Conservation (phyloP, 2,797 vertebrate species). For the Phrynocephalus guinanensis region DNA sequence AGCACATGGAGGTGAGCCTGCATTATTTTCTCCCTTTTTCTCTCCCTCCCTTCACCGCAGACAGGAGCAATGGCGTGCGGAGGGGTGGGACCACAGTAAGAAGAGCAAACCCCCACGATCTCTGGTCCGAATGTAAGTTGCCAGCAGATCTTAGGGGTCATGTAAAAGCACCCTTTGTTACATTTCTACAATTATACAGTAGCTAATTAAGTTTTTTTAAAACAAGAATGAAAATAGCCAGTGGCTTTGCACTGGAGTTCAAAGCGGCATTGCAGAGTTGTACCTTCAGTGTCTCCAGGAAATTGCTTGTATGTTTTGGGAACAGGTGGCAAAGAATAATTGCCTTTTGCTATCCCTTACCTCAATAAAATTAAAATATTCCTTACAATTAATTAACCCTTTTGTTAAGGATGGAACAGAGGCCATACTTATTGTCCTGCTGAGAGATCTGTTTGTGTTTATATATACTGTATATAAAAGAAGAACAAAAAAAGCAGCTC, state of each 20-base stretch:
- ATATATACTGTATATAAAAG: conserved; percentile 23
- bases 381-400: conserved; percentile 68
- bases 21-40: no score
- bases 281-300: conserved; percentile 72
- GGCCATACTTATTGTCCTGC: conserved; percentile 58
- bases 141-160: no score
- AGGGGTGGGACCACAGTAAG: no score
- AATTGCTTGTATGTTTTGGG: conserved; percentile 67
- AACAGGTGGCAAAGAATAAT: conserved; percentile 80
- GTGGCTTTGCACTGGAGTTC: conserved; percentile 73
- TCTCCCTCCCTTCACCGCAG: no score
- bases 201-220: conserved; percentile 71
- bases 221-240: conserved; percentile 68
- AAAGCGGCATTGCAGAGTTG: conserved; percentile 70
- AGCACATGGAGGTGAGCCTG: no score
- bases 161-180: no score
- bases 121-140: no score
- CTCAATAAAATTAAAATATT: conserved; percentile 73
- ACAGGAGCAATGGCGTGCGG: no score
- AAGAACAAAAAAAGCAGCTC: conserved; percentile 29
- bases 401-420: conserved; percentile 66
- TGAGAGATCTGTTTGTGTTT: background rate
- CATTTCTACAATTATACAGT: conserved; percentile 65
- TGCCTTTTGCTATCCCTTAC: conserved; percentile 68
- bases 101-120: no score